Percentiles rank a stretch among this genome's conserved stretches.
phyloP scores from a whole-genome alignment of 2,888 invertebrate species.

The Kryphioiulus occultus region DNA sequence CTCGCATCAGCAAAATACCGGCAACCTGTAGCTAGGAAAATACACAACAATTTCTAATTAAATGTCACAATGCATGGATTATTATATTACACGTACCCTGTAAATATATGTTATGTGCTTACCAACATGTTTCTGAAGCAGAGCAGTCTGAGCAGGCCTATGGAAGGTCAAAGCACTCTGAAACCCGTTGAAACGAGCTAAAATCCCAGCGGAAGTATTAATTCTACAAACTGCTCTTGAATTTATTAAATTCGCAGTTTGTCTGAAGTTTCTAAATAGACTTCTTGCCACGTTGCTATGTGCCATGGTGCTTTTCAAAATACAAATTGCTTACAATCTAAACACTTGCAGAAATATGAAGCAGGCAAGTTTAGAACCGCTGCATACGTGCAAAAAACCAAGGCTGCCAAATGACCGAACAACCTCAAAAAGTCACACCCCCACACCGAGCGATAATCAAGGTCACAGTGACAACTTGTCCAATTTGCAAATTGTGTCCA shows the following conservation, averaged over 20 bases:
- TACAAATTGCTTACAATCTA: background rate
- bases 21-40: background rate
- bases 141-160: background rate
- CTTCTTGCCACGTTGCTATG: background rate
- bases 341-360: background rate
- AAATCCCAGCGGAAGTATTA: background rate
- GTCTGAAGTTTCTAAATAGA: background rate
- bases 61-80: background rate
- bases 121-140: background rate
- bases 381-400: background rate
- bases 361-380: background rate
- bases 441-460: background rate
- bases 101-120: no score
- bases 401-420: background rate
- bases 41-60: background rate
- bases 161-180: background rate
- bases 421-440: background rate
- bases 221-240: background rate
- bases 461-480: background rate
- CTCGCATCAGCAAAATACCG: background rate
- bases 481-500: no score
- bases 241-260: background rate
- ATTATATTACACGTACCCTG: background rate
- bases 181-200: background rate
- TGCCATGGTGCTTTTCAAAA: background rate